Conservation (phyloP, 2,113 vertebrate species). For the Sorex araneus region DNA sequence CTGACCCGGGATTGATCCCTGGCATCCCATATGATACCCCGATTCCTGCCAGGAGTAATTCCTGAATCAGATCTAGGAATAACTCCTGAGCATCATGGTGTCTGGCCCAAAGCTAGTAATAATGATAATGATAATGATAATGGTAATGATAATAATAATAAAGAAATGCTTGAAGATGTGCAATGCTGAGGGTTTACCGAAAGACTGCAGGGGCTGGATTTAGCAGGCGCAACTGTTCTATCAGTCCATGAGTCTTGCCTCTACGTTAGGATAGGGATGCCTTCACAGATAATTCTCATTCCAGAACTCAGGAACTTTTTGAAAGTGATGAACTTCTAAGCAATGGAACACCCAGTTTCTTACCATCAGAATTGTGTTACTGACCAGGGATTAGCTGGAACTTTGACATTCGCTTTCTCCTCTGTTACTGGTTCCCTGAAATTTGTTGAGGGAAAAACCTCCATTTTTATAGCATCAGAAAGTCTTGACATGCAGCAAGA, state of each 20-base stretch:
- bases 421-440: not conserved
- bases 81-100: no score
- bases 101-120: no score
- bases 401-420: not conserved
- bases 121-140: no score
- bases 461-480: not conserved
- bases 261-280: no score
- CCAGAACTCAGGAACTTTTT: not conserved
- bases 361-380: not conserved
- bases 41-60: no score
- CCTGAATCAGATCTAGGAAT: no score
- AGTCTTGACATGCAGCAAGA: slow-evolving; percentile 1
- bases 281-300: accelerated
- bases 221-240: not conserved
- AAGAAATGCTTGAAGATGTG: not conserved
- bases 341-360: not conserved
- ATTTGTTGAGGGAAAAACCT: not conserved
- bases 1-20: no score
- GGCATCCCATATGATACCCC: no score
- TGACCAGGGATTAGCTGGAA: not conserved
- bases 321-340: not conserved
- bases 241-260: no score
- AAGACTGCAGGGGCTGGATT: not conserved
- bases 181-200: not conserved
- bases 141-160: no score